Base-by-base conservation (phyloP, 2,113 vertebrate genomes). In the Chascanopsetta lugubris region DNA sequence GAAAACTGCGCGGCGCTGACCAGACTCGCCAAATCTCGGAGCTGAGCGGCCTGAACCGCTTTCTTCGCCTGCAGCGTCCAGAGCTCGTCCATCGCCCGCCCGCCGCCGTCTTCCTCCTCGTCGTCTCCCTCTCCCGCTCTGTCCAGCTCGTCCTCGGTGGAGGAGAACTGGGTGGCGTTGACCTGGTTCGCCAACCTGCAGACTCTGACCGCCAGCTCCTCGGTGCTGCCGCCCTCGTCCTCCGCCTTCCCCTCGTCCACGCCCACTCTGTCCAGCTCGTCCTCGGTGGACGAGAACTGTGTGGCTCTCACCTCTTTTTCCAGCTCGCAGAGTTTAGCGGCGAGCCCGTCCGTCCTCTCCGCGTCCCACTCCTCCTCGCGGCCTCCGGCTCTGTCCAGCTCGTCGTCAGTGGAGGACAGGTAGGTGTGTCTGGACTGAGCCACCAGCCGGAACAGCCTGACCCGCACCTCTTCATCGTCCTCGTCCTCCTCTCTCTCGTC, bases 131-230 rank as follows among this genome's bases (percentile, higher is more conserved):
- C 80, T 60, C 29, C 80, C 2, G n/a, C 67, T 56, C 47, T 54
- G 66, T 90, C 90, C 7, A 88, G n/a, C 67, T 90, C 87, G 0
- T 91, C 87, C 38, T 91, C 87, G 0, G 89, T 88, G 45, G 89
- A 90, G 3, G 87, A 91, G 43, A 85, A 91, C 18, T 87, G 63
- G 0, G 65, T 26, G 54, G 72, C 68, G 9, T 61, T 68, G 29
- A 81, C 69, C 61, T 84, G 61, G 15, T 65, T 48, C 3, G 67
- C 83, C 38, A 91, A 64, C 51, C 67, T 75, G 65, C 82, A 87
- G 17, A 88, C 67, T 77, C 73, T 88, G 2, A 60, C 27, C 0
- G 38, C 79, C 61, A 89, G 60, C 48, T 74, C 71, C 47, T 84
- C 84, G 1, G 54, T 12, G 29, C 27, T 12, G 4, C 36, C 64